Percentiles rank a stretch among this genome's conserved stretches.
These are phyloP conservation scores for Lampris megalopsis DNA, from an alignment of 2,113 vertebrate species.

Conservation along the genomic window DNA sequence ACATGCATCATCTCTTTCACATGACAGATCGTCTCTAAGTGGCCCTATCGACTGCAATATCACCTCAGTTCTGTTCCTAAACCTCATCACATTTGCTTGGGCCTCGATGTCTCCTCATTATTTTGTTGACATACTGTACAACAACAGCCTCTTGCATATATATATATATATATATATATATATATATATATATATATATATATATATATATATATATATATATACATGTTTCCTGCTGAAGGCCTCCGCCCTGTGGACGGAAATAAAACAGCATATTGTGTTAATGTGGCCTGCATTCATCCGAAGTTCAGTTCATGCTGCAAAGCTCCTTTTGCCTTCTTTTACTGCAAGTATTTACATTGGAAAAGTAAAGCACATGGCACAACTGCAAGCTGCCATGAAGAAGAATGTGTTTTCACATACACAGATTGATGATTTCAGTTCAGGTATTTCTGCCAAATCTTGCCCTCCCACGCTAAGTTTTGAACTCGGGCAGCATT, in stretches of 20 bases:
- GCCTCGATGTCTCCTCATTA: not conserved
- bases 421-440: not conserved
- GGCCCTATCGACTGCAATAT: not conserved
- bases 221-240: conserved; percentile 19
- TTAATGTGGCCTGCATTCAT: not conserved
- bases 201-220: too few species aligned
- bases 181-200: too few species aligned
- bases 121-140: not conserved
- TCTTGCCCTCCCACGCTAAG: too few species aligned
- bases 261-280: conserved; percentile 15
- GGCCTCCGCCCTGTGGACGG: conserved; percentile 65
- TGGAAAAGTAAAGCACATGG: too few species aligned
- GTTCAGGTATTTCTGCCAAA: too few species aligned
- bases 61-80: not conserved
- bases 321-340: not conserved
- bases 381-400: not conserved
- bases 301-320: not conserved
- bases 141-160: not conserved
- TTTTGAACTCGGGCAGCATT: too few species aligned
- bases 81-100: not conserved
- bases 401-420: not conserved
- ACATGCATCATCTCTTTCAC: not conserved
- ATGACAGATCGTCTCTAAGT: not conserved
- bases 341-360: not conserved
- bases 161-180: too few species aligned